Evolutionary conservation across 2,113 vertebrate genomes (phyloP), one percentile per base, ranked within the genome.

Genomic region (Dicentrarchus labrax): DNA sequence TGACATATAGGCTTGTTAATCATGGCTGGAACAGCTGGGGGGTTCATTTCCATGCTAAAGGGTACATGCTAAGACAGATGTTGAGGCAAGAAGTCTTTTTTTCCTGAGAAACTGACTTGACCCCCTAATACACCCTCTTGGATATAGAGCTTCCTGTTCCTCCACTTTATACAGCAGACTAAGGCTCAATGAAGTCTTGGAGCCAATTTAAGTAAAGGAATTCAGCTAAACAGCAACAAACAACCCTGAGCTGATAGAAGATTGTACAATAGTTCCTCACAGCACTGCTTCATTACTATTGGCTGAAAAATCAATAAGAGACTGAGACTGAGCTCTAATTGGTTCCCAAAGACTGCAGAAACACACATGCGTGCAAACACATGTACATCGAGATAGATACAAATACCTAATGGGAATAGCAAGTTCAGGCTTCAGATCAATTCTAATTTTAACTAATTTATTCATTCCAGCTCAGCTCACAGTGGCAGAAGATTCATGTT

Each of bases 241-340:
- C 67, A 89, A 68, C 50, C 47, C 72, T 65, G 81, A 69, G 84
- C 80, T 53, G 54, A 56, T 71, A 80, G 65, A 86, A 67, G 79
- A 76, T 60, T 65, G 80, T 82, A 87, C 78, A 17, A 89, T 87
- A 87, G 83, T 65, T 48, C 82, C 62, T 89, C 84, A 72, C 79
- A 61, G 76, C 88, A 74, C 64, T 38, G 86, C 86, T 89, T 89
- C 84, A 90, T 86, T 84, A 84, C 84, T 93, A 94, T 92, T 93
- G 93, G 91, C 92, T 90, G 68, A 24, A 66, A 94, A 93, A 94
- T 94, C 93, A 88, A 94, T 94, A 90, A 22, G 48, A 86, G 83
- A 70, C 74, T 60, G 36, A 88, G 60, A 66, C 83, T 41, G 70
- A 75, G 62, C 72, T 86, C 87, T 93, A 92, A 93, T 92, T 92